Conservation (phyloP, 2,888 invertebrate genomes). For the Stenotaenia linearis region DNA sequence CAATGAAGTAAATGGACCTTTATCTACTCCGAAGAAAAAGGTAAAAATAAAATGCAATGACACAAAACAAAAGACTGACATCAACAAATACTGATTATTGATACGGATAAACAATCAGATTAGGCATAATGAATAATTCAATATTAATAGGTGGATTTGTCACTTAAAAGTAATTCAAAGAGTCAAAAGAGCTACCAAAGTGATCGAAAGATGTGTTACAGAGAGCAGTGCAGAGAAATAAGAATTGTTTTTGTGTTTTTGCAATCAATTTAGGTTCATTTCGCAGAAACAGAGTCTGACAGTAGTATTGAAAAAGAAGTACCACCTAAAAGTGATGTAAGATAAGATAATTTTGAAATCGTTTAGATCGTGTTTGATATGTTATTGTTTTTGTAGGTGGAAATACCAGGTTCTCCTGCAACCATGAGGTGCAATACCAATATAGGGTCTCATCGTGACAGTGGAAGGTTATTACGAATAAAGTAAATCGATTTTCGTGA, state of each 20-base stretch:
- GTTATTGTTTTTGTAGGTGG: neutral
- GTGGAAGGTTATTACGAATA: neutral
- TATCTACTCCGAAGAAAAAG: neutral
- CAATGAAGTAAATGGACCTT: neutral
- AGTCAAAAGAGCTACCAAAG: neutral
- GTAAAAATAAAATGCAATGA: neutral
- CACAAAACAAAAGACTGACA: too few relatives aligned
- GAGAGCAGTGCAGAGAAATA: neutral
- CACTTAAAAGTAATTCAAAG: neutral
- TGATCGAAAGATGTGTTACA: neutral
- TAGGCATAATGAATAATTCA: too few relatives aligned
- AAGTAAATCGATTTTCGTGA: neutral
- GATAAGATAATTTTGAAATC: neutral
- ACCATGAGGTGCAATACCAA: neutral
- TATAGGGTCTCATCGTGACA: neutral
- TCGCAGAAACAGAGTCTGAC: neutral
- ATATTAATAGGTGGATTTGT: neutral
- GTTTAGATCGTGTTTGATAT: neutral
- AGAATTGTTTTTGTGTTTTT: neutral
- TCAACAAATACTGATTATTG: too few relatives aligned
- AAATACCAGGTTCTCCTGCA: neutral
- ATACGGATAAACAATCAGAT: too few relatives aligned
- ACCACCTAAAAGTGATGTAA: neutral
- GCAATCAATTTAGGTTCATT: neutral
- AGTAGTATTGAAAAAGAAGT: neutral